Base-by-base conservation (phyloP, 2,113 vertebrate species). In the Nestor notabilis region DNA sequence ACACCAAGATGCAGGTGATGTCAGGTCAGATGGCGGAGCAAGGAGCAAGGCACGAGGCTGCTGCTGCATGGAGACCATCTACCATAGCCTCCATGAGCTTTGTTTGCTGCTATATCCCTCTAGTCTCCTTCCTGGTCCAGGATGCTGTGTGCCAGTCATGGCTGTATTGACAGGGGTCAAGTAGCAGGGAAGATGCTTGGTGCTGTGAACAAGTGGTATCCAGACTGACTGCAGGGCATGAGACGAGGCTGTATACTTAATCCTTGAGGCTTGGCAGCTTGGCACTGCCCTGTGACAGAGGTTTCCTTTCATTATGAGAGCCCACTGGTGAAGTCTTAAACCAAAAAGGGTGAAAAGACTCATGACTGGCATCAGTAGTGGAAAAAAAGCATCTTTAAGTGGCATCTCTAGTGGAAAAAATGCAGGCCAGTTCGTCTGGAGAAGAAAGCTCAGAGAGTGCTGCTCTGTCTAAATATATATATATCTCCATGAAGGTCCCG, bases 401-500 rank as follows among this genome's bases (percentile, higher is more conserved):
- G n/a, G 52, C 75, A 65, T 76, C 9, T 82, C 17, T 71, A 81
- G 58, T 15, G 28, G 41, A 87, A 95, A 94, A 94, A 86, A 80
- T 56, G 8, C 43, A 80, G 70, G 12, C 33, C 53, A 72, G 31
- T 83, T 87, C 17, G 6, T 76, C 63, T 49, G 53, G 44, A 69
- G 83, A 56, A 74, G n/a, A 83, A 95, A 86, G 65, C 88, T 65
- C 71, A n/a, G 49, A 72, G 17, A 49, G 24, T n/a, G 43, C 1
- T 27, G 28, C 53, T 77, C 79, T 85, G 56, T 68, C 79, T 96
- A 77, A 74, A 90, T 81, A 74, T 68, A 4, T 25, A 3, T 55
- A 10, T 72, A 2, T 49, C n/a, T 35, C 55, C 3, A 5, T 3
- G 44, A 72, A 87, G 69, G 83, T 93, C 80, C 87, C 44, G 1